Conservation (phyloP, 64 coral and sea anemone genomes). For the Stichodactyla helianthus region DNA sequence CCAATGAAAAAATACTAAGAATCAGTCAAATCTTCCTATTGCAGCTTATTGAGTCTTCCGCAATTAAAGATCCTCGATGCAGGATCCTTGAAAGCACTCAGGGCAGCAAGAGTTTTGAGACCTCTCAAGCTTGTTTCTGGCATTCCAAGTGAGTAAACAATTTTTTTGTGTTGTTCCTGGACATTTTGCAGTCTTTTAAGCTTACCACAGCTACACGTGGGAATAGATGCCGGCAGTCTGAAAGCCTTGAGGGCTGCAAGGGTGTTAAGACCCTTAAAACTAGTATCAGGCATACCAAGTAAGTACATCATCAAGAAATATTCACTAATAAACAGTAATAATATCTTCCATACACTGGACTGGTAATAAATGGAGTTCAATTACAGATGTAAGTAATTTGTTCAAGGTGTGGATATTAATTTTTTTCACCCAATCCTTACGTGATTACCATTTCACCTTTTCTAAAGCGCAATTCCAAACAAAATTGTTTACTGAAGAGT, state of each 20-base stretch:
- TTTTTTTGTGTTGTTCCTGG: conserved; percentile 13
- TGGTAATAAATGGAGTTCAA: no score
- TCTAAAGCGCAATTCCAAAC: no score
- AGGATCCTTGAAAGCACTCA: conserved; percentile 85
- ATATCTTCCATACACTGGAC: no score
- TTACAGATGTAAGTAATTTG: no score
- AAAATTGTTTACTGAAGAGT: no score
- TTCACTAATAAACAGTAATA: no score
- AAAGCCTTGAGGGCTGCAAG: conserved; percentile 98
- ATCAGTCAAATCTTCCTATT: conserved; percentile 15
- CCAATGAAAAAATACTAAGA: neutral
- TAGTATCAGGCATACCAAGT: conserved; percentile 99
- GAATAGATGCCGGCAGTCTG: conserved; percentile 82
- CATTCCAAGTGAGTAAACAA: conserved; percentile 89
- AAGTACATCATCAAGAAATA: conserved; percentile 36
- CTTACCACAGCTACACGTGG: conserved; percentile 79
- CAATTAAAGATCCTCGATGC: conserved; percentile 60
- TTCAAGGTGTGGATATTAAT: no score
- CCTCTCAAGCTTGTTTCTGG: conserved; percentile 98
- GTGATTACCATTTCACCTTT: no score
- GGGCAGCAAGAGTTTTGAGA: conserved; percentile 95
- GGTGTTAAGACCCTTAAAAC: conserved; percentile 93
- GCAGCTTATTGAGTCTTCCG: conserved; percentile 91
- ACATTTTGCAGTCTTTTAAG: conserved; percentile 80
- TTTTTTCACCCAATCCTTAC: no score